These are phyloP conservation scores for Protophormia terraenovae DNA, from an alignment of 2,888 invertebrate species.

Conservation along the genomic window DNA sequence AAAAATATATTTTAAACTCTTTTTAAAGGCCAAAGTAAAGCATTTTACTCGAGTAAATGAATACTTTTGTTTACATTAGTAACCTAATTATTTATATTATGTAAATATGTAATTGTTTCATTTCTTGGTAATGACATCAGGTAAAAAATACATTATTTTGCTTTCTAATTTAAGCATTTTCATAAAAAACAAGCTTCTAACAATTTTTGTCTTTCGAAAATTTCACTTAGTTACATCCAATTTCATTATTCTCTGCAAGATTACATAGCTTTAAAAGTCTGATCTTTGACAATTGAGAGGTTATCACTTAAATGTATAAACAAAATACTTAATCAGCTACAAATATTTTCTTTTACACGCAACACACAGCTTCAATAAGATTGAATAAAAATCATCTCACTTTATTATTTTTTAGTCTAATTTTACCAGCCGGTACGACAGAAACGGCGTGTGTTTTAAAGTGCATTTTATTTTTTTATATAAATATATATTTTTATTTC, in stretches of 20 bases:
- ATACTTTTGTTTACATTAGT: too few relatives aligned
- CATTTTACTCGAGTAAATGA: too few relatives aligned
- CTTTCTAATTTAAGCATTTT: too few relatives aligned
- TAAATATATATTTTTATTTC: not conserved
- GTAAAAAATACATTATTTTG: too few relatives aligned
- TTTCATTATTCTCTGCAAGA: not conserved
- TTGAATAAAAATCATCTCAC: not conserved
- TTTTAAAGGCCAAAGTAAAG: too few relatives aligned
- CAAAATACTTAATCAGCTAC: constrained; percentile 47
- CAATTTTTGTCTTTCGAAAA: too few relatives aligned
- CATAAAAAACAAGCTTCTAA: too few relatives aligned
- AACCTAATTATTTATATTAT: too few relatives aligned
- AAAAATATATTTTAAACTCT: too few relatives aligned
- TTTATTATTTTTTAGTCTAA: constrained; percentile 11
- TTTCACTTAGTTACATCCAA: too few relatives aligned
- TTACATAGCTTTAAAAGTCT: constrained; percentile 17
- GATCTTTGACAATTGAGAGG: constrained; percentile 21
- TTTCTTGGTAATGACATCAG: too few relatives aligned
- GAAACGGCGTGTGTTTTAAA: not conserved
- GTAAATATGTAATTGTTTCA: too few relatives aligned
- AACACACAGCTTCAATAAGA: not conserved
- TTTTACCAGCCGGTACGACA: not conserved
- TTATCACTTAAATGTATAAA: constrained; percentile 44
- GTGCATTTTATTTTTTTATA: not conserved
- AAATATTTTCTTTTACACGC: not conserved